Conservation (phyloP, 1,140 invertebrate genomes). For the Ephestia elutella region DNA sequence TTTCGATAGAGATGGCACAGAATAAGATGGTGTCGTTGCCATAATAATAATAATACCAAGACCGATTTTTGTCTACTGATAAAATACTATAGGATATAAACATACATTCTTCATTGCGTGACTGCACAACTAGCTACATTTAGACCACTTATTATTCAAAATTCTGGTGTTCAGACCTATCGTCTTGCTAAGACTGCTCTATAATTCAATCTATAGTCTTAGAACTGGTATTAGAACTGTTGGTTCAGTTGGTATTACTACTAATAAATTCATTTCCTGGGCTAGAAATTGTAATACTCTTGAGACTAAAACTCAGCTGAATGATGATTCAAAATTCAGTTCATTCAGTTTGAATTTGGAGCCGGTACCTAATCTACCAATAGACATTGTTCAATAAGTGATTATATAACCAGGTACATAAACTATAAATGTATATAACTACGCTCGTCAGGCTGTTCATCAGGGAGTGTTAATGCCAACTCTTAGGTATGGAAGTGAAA, state of each 20-base stretch:
- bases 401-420: neutral
- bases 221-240: neutral
- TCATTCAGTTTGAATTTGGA: neutral
- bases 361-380: neutral
- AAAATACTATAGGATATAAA: too few relatives aligned
- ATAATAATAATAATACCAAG: neutral
- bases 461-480: too few relatives aligned
- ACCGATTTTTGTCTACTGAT: too few relatives aligned
- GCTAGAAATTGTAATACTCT: neutral
- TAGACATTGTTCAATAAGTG: neutral
- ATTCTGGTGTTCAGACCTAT: too few relatives aligned
- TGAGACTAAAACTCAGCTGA: neutral
- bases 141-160: too few relatives aligned
- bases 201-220: neutral
- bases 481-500: too few relatives aligned
- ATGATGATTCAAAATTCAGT: neutral
- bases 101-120: too few relatives aligned
- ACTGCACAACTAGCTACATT: too few relatives aligned
- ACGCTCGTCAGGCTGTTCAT: too few relatives aligned
- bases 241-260: neutral
- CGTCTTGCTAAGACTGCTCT: neutral
- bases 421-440: too few relatives aligned
- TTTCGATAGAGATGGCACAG: neutral
- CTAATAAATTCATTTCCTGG: conserved; percentile 5
- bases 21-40: neutral